Evolutionary conservation across 2,797 vertebrate species (phyloP), one percentile per base, ranked within the genome.

Genomic region (Sphaeramia orbicularis): DNA sequence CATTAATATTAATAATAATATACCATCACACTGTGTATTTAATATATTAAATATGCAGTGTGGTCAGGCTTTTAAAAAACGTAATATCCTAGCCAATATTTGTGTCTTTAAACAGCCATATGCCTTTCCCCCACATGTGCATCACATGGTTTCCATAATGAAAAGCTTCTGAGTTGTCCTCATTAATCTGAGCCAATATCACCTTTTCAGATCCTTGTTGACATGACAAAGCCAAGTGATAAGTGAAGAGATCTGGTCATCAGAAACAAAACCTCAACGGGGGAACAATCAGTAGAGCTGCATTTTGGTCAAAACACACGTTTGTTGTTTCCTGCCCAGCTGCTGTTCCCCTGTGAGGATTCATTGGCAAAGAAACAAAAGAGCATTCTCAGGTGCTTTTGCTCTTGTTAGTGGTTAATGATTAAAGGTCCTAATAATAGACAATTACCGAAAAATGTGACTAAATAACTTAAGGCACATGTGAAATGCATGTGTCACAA

Each of bases 381-480:
- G 52, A 72, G 59, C 83, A 82, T 86, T 89, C 84, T 85, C 86
- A 91, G 87, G 86, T 92, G 85, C 60, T 65, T 50, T 41, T 45
- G 49, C 70, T 74, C 56, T 58, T 43, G 69, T 65, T 74, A 57
- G 51, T 11, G 36, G 67, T 53, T 24, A 82, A 58, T 84, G 74
- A 89, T 90, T 86, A 85, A 47, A 72, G 62, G 61, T 70, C 61
- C 63, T 62, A 70, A 73, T 61, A 78, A 82, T 52, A 71, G 74
- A 74, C 76, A 48, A 86, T 86, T 87, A 76, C 44, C 16, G 67
- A 64, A 76, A 72, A 75, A 74, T 67, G 67, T 58, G 73, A 65
- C 59, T 70, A 58, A 56, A 44, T 40, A 72, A 36, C 53, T 14
- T 16, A 2, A 9, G 15, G 56, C 68, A 74, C 81, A 78, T 68